Percentiles rank a stretch among this genome's conserved stretches.
Conservation (phyloP, 2,888 invertebrate species). For the Dasypolia templi region DNA sequence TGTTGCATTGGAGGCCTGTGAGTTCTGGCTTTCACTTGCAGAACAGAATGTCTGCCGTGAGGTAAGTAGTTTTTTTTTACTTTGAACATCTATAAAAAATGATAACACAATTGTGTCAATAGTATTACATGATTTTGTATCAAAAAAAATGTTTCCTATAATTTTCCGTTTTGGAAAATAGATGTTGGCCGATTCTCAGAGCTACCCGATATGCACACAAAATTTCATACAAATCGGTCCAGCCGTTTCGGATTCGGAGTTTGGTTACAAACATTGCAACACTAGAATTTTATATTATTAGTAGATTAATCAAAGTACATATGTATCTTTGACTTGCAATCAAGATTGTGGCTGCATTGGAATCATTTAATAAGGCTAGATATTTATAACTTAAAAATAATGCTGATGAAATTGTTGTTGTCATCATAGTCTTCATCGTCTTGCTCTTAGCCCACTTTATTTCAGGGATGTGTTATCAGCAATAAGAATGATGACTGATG, state of each 20-base stretch:
- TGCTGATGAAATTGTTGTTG: not conserved
- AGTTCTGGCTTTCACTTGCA: conserved; percentile 99
- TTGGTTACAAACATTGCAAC: too few relatives aligned
- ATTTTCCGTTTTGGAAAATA: too few relatives aligned
- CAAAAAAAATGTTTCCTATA: not conserved
- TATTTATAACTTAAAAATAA: not conserved
- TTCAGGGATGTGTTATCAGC: not conserved
- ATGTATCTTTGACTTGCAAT: conserved; percentile 5
- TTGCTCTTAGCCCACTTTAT: not conserved
- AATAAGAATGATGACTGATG: too few relatives aligned
- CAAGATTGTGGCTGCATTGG: conserved; percentile 17
- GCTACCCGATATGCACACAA: too few relatives aligned
- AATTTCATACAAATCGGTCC: too few relatives aligned
- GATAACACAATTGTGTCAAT: too few relatives aligned
- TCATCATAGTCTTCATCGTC: not conserved
- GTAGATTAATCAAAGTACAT: too few relatives aligned
- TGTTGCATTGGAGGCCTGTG: conserved; percentile 99
- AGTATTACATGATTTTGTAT: too few relatives aligned
- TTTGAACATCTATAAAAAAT: not conserved
- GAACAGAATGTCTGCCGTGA: conserved; percentile 98
- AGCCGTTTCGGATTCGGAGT: too few relatives aligned
- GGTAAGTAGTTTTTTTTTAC: conserved; percentile 70
- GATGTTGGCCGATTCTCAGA: too few relatives aligned
- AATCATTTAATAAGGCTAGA: not conserved
- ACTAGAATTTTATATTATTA: too few relatives aligned